Evolutionary conservation across 2,888 invertebrate genomes (phyloP).

Genomic region (Myopa testacea): DNA sequence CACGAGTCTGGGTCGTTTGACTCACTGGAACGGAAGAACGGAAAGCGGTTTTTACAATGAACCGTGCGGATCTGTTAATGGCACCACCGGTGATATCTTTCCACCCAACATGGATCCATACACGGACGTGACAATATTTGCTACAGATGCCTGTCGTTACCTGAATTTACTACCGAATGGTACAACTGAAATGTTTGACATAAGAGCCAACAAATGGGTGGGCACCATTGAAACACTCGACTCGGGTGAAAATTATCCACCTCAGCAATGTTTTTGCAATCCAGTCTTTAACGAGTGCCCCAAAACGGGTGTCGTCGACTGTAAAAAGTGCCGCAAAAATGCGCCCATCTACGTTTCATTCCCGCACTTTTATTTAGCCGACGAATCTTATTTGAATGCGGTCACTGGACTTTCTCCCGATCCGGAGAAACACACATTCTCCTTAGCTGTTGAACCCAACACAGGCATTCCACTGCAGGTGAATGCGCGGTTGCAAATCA

Average conservation of each 20-base stretch:
- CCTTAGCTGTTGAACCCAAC: constrained; percentile 77
- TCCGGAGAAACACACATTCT: constrained; percentile 75
- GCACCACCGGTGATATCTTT: constrained; percentile 85
- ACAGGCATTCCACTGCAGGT: constrained; percentile 84
- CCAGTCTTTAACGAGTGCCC: constrained; percentile 70
- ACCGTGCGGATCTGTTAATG: constrained; percentile 77
- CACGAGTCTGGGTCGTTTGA: constrained; percentile 75
- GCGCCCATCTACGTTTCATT: constrained; percentile 87
- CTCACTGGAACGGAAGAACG: constrained; percentile 76
- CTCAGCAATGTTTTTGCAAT: constrained; percentile 78
- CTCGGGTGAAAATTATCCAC: constrained; percentile 74
- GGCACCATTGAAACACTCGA: constrained; percentile 78
- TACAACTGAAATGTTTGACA: constrained; percentile 50
- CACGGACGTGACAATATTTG: constrained; percentile 76
- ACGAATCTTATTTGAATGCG: constrained; percentile 74
- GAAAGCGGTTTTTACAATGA: constrained; percentile 72
- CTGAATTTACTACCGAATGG: constrained; percentile 65
- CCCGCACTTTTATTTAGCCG: constrained; percentile 85
- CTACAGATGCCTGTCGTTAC: constrained; percentile 84
- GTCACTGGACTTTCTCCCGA: constrained; percentile 78
- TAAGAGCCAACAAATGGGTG: constrained; percentile 64
- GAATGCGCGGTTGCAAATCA: constrained; percentile 82
- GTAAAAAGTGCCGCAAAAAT: constrained; percentile 79
- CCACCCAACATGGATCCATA: constrained; percentile 72
- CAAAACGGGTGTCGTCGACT: constrained; percentile 76